Evolutionary conservation across 35 echinoderm and acorn worm species (phyloP).

Genomic region (Eucidaris tribuloides): DNA sequence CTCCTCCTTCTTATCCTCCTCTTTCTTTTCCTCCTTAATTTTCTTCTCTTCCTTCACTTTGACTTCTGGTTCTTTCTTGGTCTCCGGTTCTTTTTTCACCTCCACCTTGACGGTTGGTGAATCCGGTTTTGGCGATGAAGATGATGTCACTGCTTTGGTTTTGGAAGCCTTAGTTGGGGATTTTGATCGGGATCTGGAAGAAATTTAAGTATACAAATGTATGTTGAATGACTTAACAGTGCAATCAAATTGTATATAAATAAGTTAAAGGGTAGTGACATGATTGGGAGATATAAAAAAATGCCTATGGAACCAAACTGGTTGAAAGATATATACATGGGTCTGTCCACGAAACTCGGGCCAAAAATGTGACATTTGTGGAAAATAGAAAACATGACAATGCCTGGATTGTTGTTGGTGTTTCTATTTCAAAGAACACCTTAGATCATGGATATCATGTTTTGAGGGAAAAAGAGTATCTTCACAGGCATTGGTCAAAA

Average conservation of each 20-base stretch:
- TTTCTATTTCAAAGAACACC: too few relatives aligned
- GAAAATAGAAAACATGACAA: not conserved
- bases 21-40: constrained; percentile 40
- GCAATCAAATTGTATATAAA: not conserved
- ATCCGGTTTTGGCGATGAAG: not conserved
- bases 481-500: too few relatives aligned
- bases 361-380: not conserved
- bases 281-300: not conserved
- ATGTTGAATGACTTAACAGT: not conserved
- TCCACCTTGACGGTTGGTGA: not conserved
- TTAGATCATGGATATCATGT: too few relatives aligned
- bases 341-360: not conserved
- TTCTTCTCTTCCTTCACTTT: constrained; percentile 14
- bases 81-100: constrained; percentile 5
- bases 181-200: not conserved
- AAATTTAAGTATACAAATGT: not conserved
- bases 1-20: constrained; percentile 29
- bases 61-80: not conserved
- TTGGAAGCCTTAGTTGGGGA: not conserved
- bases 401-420: not conserved
- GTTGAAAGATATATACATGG: not conserved
- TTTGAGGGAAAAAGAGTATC: too few relatives aligned
- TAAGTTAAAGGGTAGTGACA: not conserved
- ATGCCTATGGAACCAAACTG: not conserved
- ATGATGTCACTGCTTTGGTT: not conserved